Conservation (phyloP, 2,888 invertebrate genomes). For the Eilema depressum region DNA sequence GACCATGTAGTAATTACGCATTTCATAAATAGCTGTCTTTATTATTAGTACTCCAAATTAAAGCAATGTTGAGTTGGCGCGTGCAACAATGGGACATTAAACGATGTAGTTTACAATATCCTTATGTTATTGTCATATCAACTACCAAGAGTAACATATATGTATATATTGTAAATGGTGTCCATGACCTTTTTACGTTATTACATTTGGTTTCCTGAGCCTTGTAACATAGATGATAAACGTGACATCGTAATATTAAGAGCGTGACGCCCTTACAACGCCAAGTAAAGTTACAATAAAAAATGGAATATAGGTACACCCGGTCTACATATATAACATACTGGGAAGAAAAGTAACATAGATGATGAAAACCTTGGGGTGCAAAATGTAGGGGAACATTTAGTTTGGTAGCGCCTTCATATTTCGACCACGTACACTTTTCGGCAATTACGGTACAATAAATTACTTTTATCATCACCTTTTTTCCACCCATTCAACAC, state of each 20-base stretch:
- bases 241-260: constrained; percentile 16
- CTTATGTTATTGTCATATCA: background rate
- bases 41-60: background rate
- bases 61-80: background rate
- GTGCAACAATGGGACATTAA: background rate
- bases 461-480: background rate
- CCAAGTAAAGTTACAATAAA: background rate
- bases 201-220: constrained; percentile 6
- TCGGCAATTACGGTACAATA: background rate
- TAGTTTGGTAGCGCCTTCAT: background rate
- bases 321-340: background rate
- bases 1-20: no score
- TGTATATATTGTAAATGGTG: background rate
- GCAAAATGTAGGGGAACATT: background rate
- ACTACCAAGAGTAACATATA: background rate
- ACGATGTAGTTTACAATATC: background rate
- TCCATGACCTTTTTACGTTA: constrained; percentile 10
- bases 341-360: background rate
- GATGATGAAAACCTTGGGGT: background rate
- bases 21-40: background rate
- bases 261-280: background rate
- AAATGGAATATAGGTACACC: background rate
- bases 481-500: no score
- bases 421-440: background rate
- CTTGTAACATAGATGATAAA: background rate